Base-by-base conservation (phyloP, 2,888 invertebrate genomes). In the Idaea aversata region DNA sequence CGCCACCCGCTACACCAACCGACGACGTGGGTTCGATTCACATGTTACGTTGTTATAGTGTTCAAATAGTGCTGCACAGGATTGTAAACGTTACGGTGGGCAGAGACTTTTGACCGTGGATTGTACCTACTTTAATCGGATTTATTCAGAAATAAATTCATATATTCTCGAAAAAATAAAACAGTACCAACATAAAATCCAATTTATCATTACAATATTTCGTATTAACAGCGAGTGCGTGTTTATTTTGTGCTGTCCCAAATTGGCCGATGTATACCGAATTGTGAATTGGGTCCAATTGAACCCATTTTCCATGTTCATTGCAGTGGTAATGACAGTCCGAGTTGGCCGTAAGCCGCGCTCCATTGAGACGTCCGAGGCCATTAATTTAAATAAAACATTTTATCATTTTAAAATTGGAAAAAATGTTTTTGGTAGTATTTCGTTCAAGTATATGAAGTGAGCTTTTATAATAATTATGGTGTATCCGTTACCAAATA, bases 251-350 rank as follows among this genome's bases (percentile, higher is more conserved):
- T 13, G 47, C 4, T 47, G 10, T 47, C 47, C 47, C 47, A 47
- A 47, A 47, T 47, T 47, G 47, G 47, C 47, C 47, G 47, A 47
- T 47, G 47, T 47, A 47, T 47, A 47, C 47, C 47, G 47, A 47
- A 47, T 47, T 47, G 47, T 47, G 47, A 47, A 47, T 47, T 47
- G 47, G 47, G 7, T 13, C 47, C 47, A 47, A 47, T 47, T 47
- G 47, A 13, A 13, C 47, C 47, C 47, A 47, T 47, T 47, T 47
- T 47, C 47, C 47, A 5, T 47, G 47, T 47, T 47, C 66, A 67
- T 47, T 64, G 74, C 72, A 65, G 65, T 70, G 76, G 66, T 75
- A 75, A 78, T 77, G 78, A 74, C 71, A 71, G 67, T 58, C 61
- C 69, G 67, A 77, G 72, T 71, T 70, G 68, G 66, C 71, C 36